Percentiles rank a stretch among this genome's conserved stretches.
Conservation (phyloP, 2,888 invertebrate genomes). For the Panorpa germanica region DNA sequence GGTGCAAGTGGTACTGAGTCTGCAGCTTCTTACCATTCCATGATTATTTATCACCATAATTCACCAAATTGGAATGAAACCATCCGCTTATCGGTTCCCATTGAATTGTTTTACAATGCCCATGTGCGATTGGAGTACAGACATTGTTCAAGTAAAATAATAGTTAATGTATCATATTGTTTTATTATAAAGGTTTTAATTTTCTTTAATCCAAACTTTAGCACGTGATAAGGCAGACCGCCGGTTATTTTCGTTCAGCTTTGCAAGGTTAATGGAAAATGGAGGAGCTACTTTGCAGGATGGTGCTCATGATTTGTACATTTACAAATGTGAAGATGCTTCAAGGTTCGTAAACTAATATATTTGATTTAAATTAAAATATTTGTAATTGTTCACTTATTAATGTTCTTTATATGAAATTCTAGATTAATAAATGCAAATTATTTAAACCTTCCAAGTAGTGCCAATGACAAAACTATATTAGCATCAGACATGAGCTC, state of each 20-base stretch:
- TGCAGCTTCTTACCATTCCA: slow-evolving; percentile 55
- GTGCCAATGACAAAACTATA: slow-evolving; percentile 35
- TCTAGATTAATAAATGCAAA: slow-evolving; percentile 31
- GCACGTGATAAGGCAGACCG: slow-evolving; percentile 79
- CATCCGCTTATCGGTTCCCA: slow-evolving; percentile 68
- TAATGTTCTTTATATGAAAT: slow-evolving; percentile 7
- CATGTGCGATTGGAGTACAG: slow-evolving; percentile 82
- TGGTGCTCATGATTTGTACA: slow-evolving; percentile 72
- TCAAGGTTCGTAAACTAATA: slow-evolving; percentile 33
- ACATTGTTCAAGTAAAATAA: slow-evolving; percentile 75
- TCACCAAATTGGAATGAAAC: slow-evolving; percentile 86
- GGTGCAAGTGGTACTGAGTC: slow-evolving; percentile 71
- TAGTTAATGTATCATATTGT: slow-evolving; percentile 3
- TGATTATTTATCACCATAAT: slow-evolving; percentile 88
- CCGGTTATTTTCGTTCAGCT: slow-evolving; percentile 81
- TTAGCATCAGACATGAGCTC: slow-evolving; percentile 25
- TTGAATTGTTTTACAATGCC: slow-evolving; percentile 82
- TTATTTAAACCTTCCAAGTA: slow-evolving; percentile 44
- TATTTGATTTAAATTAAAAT: background rate
- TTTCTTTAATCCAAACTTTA: slow-evolving; percentile 37
- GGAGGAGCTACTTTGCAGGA: slow-evolving; percentile 80
- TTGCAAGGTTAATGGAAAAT: slow-evolving; percentile 75
- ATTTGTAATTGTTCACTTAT: background rate
- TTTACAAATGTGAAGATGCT: slow-evolving; percentile 83
- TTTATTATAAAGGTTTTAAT: slow-evolving; percentile 6